Evolutionary conservation across 30 jellyfish, hydroid and myxozoan species (phyloP).

Genomic region (Catostylus mosaicus): DNA sequence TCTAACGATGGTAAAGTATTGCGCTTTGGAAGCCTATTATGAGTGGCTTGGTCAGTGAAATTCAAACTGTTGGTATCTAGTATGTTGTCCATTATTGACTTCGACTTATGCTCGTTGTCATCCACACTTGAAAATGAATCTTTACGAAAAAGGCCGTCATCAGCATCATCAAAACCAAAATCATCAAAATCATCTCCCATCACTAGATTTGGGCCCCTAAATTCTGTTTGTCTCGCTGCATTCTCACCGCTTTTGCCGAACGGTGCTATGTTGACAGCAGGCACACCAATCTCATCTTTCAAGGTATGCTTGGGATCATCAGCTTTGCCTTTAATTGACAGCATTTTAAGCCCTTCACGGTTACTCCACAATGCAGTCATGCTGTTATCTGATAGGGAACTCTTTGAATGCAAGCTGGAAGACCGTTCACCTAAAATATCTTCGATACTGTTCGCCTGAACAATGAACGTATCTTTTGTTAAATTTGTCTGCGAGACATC

Average conservation of each 20-base stretch:
- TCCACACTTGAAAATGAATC: constrained; percentile 9
- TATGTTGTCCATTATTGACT: not conserved
- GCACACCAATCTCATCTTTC: constrained; percentile 12
- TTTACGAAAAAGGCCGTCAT: constrained; percentile 30
- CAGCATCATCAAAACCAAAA: constrained; percentile 81
- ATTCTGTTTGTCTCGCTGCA: constrained; percentile 24
- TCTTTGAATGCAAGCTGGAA: constrained; percentile 25
- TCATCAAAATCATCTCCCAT: constrained; percentile 86
- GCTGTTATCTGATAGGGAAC: constrained; percentile 66
- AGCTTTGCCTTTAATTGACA: constrained; percentile 18
- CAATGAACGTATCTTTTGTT: constrained; percentile 38
- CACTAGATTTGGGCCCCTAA: constrained; percentile 48
- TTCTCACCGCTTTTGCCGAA: not conserved
- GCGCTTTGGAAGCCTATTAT: not conserved
- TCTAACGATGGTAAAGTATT: constrained; percentile 42
- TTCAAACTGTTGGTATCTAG: constrained; percentile 2
- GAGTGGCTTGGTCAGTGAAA: not conserved
- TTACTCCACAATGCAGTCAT: constrained; percentile 63
- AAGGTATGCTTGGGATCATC: not conserved
- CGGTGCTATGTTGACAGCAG: constrained; percentile 12
- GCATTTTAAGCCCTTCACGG: constrained; percentile 28
- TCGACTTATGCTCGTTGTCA: not conserved
- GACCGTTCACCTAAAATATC: constrained; percentile 20
- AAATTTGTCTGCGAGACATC: constrained; percentile 22
- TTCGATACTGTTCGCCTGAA: not conserved